A percentile compares a stretch with the other conserved stretches of the same genome.
Conservation (phyloP, 2,113 vertebrate genomes). For the Myotis davidii region DNA sequence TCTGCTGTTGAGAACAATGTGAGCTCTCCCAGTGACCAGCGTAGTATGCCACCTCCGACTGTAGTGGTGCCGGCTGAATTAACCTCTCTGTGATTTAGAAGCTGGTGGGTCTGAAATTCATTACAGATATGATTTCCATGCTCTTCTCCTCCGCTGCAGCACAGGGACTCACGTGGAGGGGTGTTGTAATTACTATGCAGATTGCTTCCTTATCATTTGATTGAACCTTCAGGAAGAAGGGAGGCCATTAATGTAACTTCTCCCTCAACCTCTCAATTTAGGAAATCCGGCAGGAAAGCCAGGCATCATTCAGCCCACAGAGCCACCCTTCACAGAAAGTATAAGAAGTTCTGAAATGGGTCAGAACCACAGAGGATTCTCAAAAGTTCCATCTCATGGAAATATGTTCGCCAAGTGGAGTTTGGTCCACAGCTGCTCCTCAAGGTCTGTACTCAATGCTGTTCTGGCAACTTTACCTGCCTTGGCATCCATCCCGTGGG, state of each 20-base stretch:
- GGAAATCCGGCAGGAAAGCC: conserved; percentile 18
- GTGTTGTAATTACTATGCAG: conserved; percentile 69
- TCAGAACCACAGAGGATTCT: neutral
- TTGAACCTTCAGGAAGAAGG: conserved; percentile 61
- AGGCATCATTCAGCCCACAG: conserved; percentile 3
- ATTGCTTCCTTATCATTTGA: conserved; percentile 68
- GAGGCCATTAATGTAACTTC: conserved; percentile 62
- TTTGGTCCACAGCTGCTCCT: neutral
- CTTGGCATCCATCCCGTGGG: no score
- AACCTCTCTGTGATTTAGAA: conserved; percentile 38
- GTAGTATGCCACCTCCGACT: neutral
- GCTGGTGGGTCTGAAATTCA: conserved; percentile 54
- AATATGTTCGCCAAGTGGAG: neutral
- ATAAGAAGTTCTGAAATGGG: neutral
- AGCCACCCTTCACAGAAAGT: neutral
- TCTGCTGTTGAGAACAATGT: neutral
- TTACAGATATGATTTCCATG: conserved; percentile 52
- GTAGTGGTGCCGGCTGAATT: neutral
- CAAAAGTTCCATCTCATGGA: conserved; percentile 12
- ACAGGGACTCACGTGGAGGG: neutral
- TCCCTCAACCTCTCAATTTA: conserved; percentile 62
- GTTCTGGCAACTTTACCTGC: neutral
- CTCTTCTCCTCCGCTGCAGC: neutral
- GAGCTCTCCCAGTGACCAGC: neutral
- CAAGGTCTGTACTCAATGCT: neutral